Evolutionary conservation across 2,888 invertebrate species (phyloP).

Genomic region (Idaea dimidiata): DNA sequence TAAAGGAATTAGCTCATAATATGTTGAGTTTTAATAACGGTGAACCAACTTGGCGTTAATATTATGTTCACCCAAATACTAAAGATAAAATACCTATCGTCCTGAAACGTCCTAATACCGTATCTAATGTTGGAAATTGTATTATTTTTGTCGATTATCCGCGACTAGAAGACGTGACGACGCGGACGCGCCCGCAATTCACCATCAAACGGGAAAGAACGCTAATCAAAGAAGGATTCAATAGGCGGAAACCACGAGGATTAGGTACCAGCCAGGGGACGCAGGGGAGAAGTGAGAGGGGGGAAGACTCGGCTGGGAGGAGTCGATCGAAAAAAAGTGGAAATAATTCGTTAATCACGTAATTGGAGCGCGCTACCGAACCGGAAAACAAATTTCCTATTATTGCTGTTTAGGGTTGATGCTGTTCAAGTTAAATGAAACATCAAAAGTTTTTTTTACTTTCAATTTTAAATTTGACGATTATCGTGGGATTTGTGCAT

Average conservation of each 20-base stretch:
- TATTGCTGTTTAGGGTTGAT: slow-evolving; percentile 65
- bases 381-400: slow-evolving; percentile 82
- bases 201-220: slow-evolving; percentile 73
- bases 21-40: no score
- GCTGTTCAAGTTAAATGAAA: slow-evolving; percentile 1
- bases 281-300: slow-evolving; percentile 21
- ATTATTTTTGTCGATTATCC: no score
- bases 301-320: slow-evolving; percentile 26
- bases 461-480: background rate
- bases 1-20: no score
- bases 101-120: no score
- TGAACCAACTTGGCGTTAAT: no score
- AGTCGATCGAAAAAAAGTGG: slow-evolving; percentile 67
- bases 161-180: slow-evolving; percentile 48
- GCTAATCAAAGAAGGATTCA: slow-evolving; percentile 78
- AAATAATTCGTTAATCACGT: slow-evolving; percentile 81
- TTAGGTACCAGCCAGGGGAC: slow-evolving; percentile 36
- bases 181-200: slow-evolving; percentile 66
- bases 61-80: no score
- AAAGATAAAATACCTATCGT: no score
- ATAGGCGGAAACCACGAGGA: slow-evolving; percentile 73
- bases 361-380: slow-evolving; percentile 79
- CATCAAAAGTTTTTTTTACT: background rate
- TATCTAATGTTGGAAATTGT: no score
- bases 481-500: no score